phyloP scores from a whole-genome alignment of 92 coral and sea anemone species.

The Chrysogorgia sp. region DNA sequence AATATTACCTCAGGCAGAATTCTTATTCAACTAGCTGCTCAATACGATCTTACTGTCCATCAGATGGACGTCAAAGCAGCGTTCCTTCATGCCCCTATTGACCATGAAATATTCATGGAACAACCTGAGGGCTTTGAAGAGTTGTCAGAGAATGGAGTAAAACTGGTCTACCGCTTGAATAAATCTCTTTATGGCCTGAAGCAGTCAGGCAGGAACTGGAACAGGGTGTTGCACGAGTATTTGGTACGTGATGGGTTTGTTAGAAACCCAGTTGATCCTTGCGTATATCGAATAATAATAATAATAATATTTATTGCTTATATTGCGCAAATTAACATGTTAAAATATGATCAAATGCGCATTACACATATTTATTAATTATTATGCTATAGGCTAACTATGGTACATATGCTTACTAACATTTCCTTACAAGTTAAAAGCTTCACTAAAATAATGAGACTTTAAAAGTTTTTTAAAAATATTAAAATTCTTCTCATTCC shows the following conservation, averaged over 20 bases:
- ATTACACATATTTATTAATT: too few species aligned
- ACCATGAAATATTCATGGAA: too few species aligned
- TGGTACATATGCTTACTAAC: too few species aligned
- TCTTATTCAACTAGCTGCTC: conserved; percentile 17
- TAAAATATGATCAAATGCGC: too few species aligned
- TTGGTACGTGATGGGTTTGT: conserved; percentile 11
- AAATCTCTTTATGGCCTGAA: too few species aligned
- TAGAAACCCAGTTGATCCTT: conserved; percentile 35
- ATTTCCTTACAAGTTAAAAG: too few species aligned
- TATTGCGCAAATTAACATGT: too few species aligned
- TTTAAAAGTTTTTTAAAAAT: too few species aligned
- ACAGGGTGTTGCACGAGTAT: conserved; percentile 1
- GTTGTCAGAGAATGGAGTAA: conserved; percentile 16
- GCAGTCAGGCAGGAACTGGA: conserved; percentile 47
- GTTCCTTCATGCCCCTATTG: conserved; percentile 13
- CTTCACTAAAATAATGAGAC: too few species aligned
- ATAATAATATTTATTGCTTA: too few species aligned
- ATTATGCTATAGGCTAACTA: too few species aligned
- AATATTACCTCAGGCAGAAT: conserved; percentile 28
- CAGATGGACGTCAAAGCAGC: conserved; percentile 41
- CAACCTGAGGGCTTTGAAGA: conserved; percentile 40
- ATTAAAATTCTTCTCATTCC: too few species aligned
- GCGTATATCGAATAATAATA: conserved; percentile 9
- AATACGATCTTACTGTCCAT: conserved; percentile 26
- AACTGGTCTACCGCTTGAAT: conserved; percentile 33